phyloP scores from a whole-genome alignment of 2,797 vertebrate genomes.

The Brachyalestes nurse region DNA sequence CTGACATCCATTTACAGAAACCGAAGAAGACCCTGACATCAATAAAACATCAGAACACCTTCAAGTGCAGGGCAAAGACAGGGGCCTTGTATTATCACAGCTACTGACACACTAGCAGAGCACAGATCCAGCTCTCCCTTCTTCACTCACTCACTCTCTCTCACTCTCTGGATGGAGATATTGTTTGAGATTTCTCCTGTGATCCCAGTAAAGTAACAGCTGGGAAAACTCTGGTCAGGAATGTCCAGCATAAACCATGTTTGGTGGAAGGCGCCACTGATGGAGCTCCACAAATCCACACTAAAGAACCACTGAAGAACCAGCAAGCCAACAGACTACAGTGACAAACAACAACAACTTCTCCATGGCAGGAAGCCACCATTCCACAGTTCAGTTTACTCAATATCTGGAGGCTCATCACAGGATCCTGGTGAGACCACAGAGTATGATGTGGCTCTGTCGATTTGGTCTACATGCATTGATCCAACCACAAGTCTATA shows the following conservation, averaged over 20 bases:
- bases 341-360: neutral
- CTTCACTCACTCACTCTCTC: conserved; percentile 22
- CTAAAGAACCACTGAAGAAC: neutral
- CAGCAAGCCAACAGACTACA: neutral
- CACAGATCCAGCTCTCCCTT: conserved; percentile 7
- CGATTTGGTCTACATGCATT: neutral
- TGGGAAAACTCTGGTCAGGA: neutral
- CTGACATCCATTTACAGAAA: conserved; percentile 31
- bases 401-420: neutral
- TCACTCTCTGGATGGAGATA: neutral
- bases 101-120: neutral
- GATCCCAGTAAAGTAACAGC: neutral
- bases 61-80: conserved; percentile 18
- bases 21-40: conserved; percentile 7
- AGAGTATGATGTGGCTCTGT: neutral
- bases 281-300: neutral
- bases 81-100: neutral
- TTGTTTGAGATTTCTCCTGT: neutral
- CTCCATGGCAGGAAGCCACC: neutral
- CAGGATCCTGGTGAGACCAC: neutral
- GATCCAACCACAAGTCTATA: too few relatives aligned
- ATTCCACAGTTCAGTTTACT: neutral
- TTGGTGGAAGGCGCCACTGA: neutral
- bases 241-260: too few relatives aligned
- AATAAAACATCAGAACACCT: conserved; percentile 26